Evolutionary conservation across 53 echinoderm and acorn worm species (phyloP).

Genomic region (Patiria pectinifera): DNA sequence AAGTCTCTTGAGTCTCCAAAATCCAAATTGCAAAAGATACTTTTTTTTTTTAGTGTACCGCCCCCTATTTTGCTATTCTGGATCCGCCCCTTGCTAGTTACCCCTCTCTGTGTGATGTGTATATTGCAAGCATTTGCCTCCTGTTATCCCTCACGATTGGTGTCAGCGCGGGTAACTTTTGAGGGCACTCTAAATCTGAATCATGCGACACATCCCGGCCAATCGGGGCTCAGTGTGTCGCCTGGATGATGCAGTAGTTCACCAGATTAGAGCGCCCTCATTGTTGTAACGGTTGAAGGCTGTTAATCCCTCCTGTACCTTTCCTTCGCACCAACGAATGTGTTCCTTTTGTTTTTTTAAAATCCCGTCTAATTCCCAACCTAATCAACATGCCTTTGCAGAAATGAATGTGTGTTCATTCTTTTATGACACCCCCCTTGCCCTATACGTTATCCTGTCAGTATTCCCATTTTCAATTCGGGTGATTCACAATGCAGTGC

Average conservation of each 20-base stretch:
- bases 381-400: too few species aligned
- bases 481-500: too few species aligned
- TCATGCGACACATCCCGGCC: neutral
- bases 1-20: neutral
- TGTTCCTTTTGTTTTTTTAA: too few species aligned
- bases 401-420: neutral
- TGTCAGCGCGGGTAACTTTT: neutral
- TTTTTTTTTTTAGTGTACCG: neutral
- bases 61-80: neutral
- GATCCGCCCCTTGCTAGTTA: slow-evolving; percentile 13
- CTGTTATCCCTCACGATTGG: neutral
- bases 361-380: too few species aligned
- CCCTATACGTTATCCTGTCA: neutral
- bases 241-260: neutral
- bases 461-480: neutral
- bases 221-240: neutral
- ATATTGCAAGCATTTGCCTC: neutral
- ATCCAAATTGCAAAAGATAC: neutral
- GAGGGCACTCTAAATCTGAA: neutral
- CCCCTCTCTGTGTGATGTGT: neutral
- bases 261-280: neutral
- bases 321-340: too few species aligned
- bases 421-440: neutral
- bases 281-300: neutral
- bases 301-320: neutral